phyloP scores from a whole-genome alignment of 2,888 invertebrate species.

The Eucera pruinosa region DNA sequence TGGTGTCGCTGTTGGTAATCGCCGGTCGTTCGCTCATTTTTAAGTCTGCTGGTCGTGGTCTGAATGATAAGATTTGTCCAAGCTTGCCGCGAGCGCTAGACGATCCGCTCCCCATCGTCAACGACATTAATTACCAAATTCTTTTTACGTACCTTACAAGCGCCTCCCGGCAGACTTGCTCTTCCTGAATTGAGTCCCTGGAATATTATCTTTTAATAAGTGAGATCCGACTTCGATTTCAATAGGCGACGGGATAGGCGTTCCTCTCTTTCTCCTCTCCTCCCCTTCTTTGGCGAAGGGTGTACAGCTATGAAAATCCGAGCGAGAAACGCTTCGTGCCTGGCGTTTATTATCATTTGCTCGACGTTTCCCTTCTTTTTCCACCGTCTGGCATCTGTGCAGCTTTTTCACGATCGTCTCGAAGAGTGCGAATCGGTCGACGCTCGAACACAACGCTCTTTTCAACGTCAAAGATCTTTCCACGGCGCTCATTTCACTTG shows the following conservation, averaged over 20 bases:
- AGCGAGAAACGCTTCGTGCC: constrained; percentile 55
- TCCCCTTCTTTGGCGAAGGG: too few species aligned
- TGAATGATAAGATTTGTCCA: constrained; percentile 14
- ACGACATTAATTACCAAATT: constrained; percentile 67
- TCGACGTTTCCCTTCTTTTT: constrained; percentile 18
- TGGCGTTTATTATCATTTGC: constrained; percentile 60
- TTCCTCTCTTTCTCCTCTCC: constrained; percentile 21
- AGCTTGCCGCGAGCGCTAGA: constrained; percentile 1
- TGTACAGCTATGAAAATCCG: constrained; percentile 68
- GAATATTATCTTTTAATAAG: constrained; percentile 79
- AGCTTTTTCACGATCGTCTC: constrained; percentile 15
- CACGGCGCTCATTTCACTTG: not conserved
- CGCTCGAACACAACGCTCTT: constrained; percentile 9
- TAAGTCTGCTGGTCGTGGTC: not conserved
- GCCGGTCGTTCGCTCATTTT: constrained; percentile 15
- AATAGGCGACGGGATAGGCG: constrained; percentile 53
- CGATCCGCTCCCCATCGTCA: constrained; percentile 22
- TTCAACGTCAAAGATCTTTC: constrained; percentile 21
- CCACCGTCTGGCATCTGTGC: not conserved
- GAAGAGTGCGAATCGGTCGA: constrained; percentile 19
- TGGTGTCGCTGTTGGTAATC: constrained; percentile 12
- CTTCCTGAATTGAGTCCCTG: constrained; percentile 67
- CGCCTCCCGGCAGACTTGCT: constrained; percentile 57
- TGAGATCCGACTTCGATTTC: constrained; percentile 70
- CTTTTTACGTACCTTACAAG: constrained; percentile 63